Conservation (phyloP, 2,888 invertebrate genomes). For the Hypselothyrea guttata region DNA sequence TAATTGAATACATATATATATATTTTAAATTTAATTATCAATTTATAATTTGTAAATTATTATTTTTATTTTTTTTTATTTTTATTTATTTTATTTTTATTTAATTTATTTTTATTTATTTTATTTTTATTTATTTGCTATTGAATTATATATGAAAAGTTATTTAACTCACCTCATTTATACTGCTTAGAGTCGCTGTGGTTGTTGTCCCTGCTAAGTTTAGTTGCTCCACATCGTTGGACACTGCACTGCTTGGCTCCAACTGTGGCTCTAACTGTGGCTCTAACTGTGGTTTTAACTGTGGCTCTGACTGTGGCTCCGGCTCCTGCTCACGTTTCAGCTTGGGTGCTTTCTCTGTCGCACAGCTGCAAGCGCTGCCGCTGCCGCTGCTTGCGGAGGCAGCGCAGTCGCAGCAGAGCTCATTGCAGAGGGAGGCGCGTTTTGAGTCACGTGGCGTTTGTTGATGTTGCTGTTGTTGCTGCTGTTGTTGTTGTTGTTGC, state of each 20-base stretch:
- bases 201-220: slow-evolving; percentile 5
- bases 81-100: too few relatives aligned
- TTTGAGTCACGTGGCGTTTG: slow-evolving; percentile 53
- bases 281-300: too few relatives aligned
- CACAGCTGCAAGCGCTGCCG: slow-evolving; percentile 38
- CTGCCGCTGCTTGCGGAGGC: slow-evolving; percentile 3
- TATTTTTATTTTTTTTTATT: too few relatives aligned
- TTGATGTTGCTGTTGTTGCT: slow-evolving; percentile 2
- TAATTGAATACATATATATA: too few relatives aligned
- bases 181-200: slow-evolving; percentile 18
- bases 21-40: too few relatives aligned
- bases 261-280: slow-evolving; percentile 15
- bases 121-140: too few relatives aligned
- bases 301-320: background rate
- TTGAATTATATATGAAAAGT: too few relatives aligned
- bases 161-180: slow-evolving; percentile 46
- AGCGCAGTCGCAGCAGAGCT: slow-evolving; percentile 49
- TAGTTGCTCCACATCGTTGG: slow-evolving; percentile 4
- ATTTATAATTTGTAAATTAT: too few relatives aligned
- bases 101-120: too few relatives aligned
- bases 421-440: slow-evolving; percentile 56
- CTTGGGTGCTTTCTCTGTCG: slow-evolving; percentile 50
- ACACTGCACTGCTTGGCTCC: background rate
- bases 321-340: slow-evolving; percentile 37
- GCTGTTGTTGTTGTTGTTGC: background rate